Evolutionary conservation across 1,140 invertebrate species (phyloP).

Genomic region (Leptopilina boulardi): DNA sequence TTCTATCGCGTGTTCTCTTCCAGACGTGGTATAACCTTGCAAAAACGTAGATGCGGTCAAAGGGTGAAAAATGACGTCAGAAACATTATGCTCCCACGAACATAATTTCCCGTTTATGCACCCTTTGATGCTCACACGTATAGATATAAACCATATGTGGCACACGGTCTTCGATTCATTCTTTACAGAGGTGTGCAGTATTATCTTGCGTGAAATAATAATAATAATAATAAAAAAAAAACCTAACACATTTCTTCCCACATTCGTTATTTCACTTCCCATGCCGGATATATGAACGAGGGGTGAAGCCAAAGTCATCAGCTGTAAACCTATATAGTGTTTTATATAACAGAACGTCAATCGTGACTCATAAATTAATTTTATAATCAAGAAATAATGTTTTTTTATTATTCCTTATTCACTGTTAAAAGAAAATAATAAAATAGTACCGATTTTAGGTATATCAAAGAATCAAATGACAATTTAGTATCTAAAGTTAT

Average conservation of each 20-base stretch:
- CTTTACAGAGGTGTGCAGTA: neutral
- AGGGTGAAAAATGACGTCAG: constrained; percentile 29
- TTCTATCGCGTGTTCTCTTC: neutral
- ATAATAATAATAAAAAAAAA: no score
- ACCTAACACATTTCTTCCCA: constrained; percentile 24
- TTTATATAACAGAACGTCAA: constrained; percentile 32
- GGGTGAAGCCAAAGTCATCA: constrained; percentile 1
- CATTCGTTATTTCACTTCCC: constrained; percentile 22
- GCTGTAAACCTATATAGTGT: constrained; percentile 7
- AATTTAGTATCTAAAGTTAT: no score
- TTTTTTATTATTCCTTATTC: neutral
- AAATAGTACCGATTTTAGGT: no score
- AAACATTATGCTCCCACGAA: constrained; percentile 19
- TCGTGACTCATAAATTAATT: constrained; percentile 5
- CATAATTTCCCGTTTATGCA: constrained; percentile 34
- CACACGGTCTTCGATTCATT: constrained; percentile 24
- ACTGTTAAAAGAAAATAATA: no score
- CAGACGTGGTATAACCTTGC: neutral
- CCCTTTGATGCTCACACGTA: constrained; percentile 42
- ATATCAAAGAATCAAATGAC: no score
- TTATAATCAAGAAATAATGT: neutral
- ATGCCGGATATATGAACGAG: constrained; percentile 21
- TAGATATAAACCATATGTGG: no score
- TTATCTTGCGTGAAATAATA: constrained; percentile 1
- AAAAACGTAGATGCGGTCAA: constrained; percentile 1